Evolutionary conservation across 2,113 vertebrate genomes (phyloP).

Genomic region (Rhinopomastus cyanomelas): DNA sequence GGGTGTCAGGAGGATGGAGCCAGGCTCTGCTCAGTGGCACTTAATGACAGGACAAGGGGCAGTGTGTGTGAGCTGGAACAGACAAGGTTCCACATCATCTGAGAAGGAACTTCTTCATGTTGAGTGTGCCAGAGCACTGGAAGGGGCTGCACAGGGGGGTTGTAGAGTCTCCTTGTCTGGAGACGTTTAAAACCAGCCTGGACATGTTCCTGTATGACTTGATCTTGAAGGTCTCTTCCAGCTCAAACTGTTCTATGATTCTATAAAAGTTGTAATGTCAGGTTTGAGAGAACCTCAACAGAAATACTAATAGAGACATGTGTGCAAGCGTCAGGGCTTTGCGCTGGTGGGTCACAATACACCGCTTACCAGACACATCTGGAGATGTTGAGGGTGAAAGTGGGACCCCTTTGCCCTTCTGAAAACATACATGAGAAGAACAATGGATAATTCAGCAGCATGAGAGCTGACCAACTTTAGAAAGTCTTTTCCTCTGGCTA

Average conservation of each 20-base stretch:
- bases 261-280: neutral
- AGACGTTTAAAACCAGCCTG: too few relatives aligned
- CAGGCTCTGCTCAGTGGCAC: too few relatives aligned
- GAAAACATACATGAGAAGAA: neutral
- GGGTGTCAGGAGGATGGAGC: too few relatives aligned
- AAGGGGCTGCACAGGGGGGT: too few relatives aligned
- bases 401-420: neutral
- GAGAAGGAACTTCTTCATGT: too few relatives aligned
- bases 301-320: rapidly evolving
- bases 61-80: too few relatives aligned
- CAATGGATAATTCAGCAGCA: neutral
- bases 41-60: too few relatives aligned
- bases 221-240: too few relatives aligned
- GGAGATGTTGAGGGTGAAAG: neutral
- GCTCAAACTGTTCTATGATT: neutral
- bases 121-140: too few relatives aligned
- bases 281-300: neutral
- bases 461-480: neutral
- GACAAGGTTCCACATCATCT: too few relatives aligned
- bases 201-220: too few relatives aligned
- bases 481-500: neutral
- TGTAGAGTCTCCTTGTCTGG: too few relatives aligned
- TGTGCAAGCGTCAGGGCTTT: rapidly evolving
- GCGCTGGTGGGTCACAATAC: neutral
- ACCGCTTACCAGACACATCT: rapidly evolving